Evolutionary conservation across 2,113 vertebrate species (phyloP).

Genomic region (Phalacrocorax carbo): DNA sequence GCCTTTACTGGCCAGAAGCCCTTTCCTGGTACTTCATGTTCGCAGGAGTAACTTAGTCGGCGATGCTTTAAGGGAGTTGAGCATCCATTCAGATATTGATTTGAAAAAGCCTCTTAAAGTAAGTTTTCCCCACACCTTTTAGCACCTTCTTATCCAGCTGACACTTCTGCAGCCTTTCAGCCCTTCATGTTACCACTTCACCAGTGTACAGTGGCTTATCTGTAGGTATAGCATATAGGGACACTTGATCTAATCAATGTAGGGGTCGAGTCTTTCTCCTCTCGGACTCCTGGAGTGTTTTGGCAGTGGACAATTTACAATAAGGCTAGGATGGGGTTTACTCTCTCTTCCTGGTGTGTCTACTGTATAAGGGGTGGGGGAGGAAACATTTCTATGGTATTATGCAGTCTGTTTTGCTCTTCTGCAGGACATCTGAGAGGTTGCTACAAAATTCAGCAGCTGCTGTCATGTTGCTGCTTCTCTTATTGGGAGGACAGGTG

Average conservation of each 20-base stretch:
- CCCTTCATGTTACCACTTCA: neutral
- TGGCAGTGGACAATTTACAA: neutral
- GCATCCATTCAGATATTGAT: slow-evolving; percentile 95
- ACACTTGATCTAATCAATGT: neutral
- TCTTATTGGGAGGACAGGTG: neutral
- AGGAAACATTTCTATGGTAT: neutral
- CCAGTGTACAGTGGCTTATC: neutral
- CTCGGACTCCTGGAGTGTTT: neutral
- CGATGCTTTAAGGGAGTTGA: slow-evolving; percentile 92
- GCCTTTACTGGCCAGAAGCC: slow-evolving; percentile 91
- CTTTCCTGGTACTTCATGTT: slow-evolving; percentile 93
- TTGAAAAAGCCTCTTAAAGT: slow-evolving; percentile 97
- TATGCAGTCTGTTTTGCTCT: neutral
- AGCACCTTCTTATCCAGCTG: neutral
- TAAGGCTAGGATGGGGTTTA: neutral
- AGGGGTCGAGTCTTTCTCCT: neutral
- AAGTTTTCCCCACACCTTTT: slow-evolving; percentile 16
- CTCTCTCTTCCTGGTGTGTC: neutral
- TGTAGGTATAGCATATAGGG: neutral
- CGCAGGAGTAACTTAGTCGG: slow-evolving; percentile 91
- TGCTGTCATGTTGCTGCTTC: neutral
- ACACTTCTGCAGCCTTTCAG: neutral
- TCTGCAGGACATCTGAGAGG: neutral
- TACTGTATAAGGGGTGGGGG: neutral
- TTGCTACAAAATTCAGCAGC: neutral